Percentiles rank a stretch among this genome's conserved stretches.
phyloP scores from a whole-genome alignment of 2,113 vertebrate species.

The Trochalopteron elliotii region DNA sequence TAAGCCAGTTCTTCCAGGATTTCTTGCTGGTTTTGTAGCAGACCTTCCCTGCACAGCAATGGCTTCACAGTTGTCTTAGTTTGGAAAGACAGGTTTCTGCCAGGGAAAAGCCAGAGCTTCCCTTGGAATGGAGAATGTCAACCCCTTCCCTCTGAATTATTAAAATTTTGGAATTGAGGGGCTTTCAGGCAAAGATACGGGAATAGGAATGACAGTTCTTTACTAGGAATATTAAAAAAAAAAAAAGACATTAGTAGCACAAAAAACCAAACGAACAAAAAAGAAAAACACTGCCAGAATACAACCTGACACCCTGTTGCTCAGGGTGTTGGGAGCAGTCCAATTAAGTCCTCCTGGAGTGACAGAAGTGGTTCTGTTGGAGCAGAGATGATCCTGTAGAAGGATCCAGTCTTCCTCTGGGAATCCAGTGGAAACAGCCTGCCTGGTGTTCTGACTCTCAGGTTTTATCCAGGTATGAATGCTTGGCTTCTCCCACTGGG shows the following conservation, averaged over 20 bases:
- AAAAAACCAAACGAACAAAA: background rate
- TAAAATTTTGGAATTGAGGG: background rate
- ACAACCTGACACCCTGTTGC: background rate
- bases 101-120: background rate
- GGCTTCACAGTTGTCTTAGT: background rate
- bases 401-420: no score
- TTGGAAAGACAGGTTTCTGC: background rate
- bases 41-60: accelerated
- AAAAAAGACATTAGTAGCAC: background rate
- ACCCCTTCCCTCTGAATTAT: background rate
- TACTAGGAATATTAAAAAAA: background rate
- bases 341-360: no score
- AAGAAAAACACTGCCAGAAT: background rate
- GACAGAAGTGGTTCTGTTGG: no score
- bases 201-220: background rate
- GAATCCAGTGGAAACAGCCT: background rate
- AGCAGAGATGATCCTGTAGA: background rate
- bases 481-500: no score
- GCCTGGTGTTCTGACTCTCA: no score
- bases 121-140: background rate
- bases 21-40: background rate
- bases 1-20: background rate
- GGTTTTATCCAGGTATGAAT: no score
- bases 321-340: no score
- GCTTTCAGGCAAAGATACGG: background rate